Evolutionary conservation across 1,140 invertebrate genomes (phyloP).

Genomic region (Aradophagus sp.): DNA sequence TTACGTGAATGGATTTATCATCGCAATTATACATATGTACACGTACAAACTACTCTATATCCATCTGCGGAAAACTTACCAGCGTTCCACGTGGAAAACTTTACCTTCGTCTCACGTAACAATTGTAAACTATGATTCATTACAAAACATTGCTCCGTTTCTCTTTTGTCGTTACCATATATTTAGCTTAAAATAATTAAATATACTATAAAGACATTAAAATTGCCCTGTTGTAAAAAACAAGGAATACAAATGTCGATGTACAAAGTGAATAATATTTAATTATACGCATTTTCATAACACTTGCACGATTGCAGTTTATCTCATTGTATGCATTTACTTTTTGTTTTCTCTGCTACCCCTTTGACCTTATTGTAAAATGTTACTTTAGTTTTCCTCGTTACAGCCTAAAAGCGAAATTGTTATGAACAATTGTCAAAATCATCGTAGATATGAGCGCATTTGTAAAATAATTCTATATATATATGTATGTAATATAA

Average conservation of each 20-base stretch:
- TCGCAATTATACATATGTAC: conserved; percentile 48
- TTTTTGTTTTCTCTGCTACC: neutral
- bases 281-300: conserved; percentile 27
- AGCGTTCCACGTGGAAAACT: conserved; percentile 22
- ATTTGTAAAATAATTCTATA: conserved; percentile 20
- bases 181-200: conserved; percentile 41
- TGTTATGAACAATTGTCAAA: conserved; percentile 25
- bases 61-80: conserved; percentile 2
- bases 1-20: conserved; percentile 18
- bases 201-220: conserved; percentile 12
- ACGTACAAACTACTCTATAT: conserved; percentile 18
- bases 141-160: conserved; percentile 44
- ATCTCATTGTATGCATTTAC: neutral
- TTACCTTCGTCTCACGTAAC: conserved; percentile 46
- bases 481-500: conserved; percentile 30
- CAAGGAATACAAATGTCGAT: no score
- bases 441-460: conserved; percentile 35
- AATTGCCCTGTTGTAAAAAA: no score
- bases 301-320: conserved; percentile 3
- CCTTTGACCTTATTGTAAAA: conserved; percentile 13
- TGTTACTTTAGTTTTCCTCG: conserved; percentile 17
- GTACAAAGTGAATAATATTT: conserved; percentile 16
- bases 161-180: conserved; percentile 35
- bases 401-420: conserved; percentile 37
- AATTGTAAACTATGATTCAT: conserved; percentile 53